A percentile compares a stretch with the other conserved stretches of the same genome.
These are phyloP conservation scores for Bombus breviceps DNA, from an alignment of 1,140 invertebrate species.

Conservation along the genomic window DNA sequence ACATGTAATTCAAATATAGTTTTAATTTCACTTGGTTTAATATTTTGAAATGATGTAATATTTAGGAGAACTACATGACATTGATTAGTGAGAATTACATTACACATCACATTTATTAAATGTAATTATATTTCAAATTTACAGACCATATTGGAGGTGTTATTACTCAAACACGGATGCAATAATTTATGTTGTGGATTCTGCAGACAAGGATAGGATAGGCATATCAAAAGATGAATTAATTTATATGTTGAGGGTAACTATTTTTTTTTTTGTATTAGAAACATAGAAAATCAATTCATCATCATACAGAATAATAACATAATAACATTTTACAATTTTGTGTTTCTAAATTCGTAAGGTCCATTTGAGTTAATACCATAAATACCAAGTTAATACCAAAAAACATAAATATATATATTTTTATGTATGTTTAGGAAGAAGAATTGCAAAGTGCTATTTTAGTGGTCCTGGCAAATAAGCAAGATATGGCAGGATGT, in stretches of 20 bases:
- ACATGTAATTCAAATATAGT: neutral
- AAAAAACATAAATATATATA: slow-evolving; percentile 6
- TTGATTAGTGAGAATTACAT: no score
- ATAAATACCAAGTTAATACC: neutral
- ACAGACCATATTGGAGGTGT: slow-evolving; percentile 99
- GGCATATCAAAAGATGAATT: slow-evolving; percentile 99
- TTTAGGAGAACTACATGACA: no score
- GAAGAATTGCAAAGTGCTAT: slow-evolving; percentile 98
- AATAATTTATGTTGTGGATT: slow-evolving; percentile 99
- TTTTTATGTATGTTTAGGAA: slow-evolving; percentile 86
- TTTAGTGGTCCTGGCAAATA: slow-evolving; percentile 99
- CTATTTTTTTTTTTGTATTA: slow-evolving; percentile 59
- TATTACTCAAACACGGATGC: slow-evolving; percentile 99
- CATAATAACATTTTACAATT: neutral
- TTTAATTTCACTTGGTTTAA: neutral
- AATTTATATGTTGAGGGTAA: slow-evolving; percentile 97
- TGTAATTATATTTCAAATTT: slow-evolving; percentile 78
- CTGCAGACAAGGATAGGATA: slow-evolving; percentile 98
- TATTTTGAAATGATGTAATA: neutral
- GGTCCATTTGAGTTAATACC: neutral
- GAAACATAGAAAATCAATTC: neutral
- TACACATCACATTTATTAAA: no score
- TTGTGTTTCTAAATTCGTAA: neutral
- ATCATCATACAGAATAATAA: neutral
- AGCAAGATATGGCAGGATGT: slow-evolving; percentile 99